Evolutionary conservation across 1,140 invertebrate species (phyloP).

Genomic region (Lordiphosa collinella): DNA sequence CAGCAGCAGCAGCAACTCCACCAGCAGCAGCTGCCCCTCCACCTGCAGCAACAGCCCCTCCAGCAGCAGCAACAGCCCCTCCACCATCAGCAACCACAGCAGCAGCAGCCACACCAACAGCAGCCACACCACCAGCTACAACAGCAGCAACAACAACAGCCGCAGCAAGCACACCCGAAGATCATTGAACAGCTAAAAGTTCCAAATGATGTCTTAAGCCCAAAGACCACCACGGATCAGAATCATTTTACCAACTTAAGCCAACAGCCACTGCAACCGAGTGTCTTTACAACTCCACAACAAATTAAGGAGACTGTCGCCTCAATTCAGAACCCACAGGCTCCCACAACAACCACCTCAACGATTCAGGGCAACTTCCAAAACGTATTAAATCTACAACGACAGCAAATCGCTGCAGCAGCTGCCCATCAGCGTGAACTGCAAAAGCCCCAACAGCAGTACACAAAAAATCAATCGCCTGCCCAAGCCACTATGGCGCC

Average conservation of each 20-base stretch:
- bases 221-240: background rate
- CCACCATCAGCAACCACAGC: no score
- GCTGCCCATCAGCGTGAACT: conserved; percentile 49
- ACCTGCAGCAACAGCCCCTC: background rate
- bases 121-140: background rate
- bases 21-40: background rate
- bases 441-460: conserved; percentile 18
- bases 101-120: background rate
- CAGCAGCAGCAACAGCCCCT: background rate
- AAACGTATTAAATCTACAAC: conserved; percentile 49
- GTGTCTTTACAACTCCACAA: background rate
- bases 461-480: conserved; percentile 15
- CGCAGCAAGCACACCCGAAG: background rate
- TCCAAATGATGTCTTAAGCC: background rate
- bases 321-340: conserved; percentile 16
- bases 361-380: conserved; percentile 48
- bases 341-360: conserved; percentile 37
- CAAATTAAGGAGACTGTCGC: background rate
- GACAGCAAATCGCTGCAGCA: conserved; percentile 74
- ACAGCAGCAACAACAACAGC: no score
- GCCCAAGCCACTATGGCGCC: background rate
- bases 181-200: conserved; percentile 22
- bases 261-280: conserved; percentile 5
- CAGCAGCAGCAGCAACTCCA: no score
- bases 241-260: conserved; percentile 1